A percentile compares a stretch with the other conserved stretches of the same genome.
These are phyloP conservation scores for Pseudomyrmex flavicornis DNA, from an alignment of 1,140 invertebrate genomes.

Conservation along the genomic window DNA sequence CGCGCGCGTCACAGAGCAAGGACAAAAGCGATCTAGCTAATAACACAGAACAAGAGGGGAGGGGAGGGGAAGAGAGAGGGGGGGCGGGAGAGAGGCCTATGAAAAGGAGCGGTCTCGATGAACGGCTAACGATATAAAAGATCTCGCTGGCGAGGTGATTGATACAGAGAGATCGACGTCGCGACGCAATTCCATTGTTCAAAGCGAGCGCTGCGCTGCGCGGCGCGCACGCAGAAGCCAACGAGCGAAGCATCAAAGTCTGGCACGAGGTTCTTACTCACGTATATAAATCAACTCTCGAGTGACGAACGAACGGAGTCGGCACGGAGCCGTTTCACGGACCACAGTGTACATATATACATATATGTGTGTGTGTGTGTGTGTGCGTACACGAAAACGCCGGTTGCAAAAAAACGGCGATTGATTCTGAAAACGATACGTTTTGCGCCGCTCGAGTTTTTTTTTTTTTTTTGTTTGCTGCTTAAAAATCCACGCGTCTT, in stretches of 20 bases:
- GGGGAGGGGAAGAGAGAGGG: too few species aligned
- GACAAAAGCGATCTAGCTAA: constrained; percentile 42
- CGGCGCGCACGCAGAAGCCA: constrained; percentile 74
- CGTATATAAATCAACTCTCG: constrained; percentile 80
- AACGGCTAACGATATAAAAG: constrained; percentile 70
- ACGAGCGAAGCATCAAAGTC: constrained; percentile 76
- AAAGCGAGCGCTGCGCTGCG: constrained; percentile 76
- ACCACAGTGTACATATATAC: background rate
- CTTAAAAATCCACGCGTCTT: too few species aligned
- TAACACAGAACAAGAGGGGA: constrained; percentile 57
- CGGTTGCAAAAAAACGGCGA: constrained; percentile 70
- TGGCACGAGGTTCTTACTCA: constrained; percentile 76
- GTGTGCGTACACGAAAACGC: constrained; percentile 45
- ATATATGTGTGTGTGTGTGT: too few species aligned
- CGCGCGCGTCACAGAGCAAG: constrained; percentile 18
- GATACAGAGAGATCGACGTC: constrained; percentile 84
- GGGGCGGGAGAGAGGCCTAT: constrained; percentile 26
- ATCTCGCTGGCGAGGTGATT: constrained; percentile 78
- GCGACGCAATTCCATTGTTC: constrained; percentile 84
- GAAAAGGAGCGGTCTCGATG: constrained; percentile 53
- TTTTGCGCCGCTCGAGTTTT: too few species aligned
- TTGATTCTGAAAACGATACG: background rate
- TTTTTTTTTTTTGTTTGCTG: too few species aligned
- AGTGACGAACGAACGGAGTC: constrained; percentile 69
- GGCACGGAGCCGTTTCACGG: constrained; percentile 46